Evolutionary conservation across 92 coral and sea anemone genomes (phyloP), one percentile per base, ranked within the genome.

Genomic region (Anthopleura xanthogrammica): DNA sequence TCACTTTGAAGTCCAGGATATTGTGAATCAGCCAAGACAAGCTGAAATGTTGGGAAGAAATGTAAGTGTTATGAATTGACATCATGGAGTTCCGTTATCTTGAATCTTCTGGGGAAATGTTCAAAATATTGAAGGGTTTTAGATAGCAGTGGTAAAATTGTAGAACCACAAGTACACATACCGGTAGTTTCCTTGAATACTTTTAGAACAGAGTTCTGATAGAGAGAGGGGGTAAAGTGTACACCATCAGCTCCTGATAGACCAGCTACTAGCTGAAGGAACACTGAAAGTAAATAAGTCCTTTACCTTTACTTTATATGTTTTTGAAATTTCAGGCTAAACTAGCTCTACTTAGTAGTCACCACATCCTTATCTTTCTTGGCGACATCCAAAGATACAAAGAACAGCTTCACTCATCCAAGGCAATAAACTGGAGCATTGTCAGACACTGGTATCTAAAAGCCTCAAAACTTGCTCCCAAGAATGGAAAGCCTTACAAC

Each of bases 401-500:
- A 72, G 92, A 90, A 43, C 92, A 94, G 84, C 88, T 94, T 7
- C 89, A 86, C 40, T 77, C 95, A 14, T 80, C 82, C 11, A 85
- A 87, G 77, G 43, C 76, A 22, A 82, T 85, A 50, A 95, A 96
- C 78, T 96, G 99, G 99, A 93, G 97, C 0, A 41, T 82, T 5
- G 91, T 93, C 13, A 89, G 99, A 64, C 86, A 91, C 41, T 94
- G 93, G 88, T 96, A 96, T 81, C 84, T 94, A 56, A 96, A 96
- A 56, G 99, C 99, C 39, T 88, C 90, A 86, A 96, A 94, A 60
- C 89, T 96, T 77, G 98, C 94, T 43, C 99, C 99, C 1, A 96
- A 90, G 88, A 92, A 96, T 89, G 99, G 99, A 72, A 96, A 96
- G 24, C 99, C 99, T 0, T 94, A 96, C 85, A 96, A 96, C 80